Evolutionary conservation across 2,797 vertebrate genomes (phyloP), one percentile per base, ranked within the genome.

Genomic region (Parotocinclus haroldoi): DNA sequence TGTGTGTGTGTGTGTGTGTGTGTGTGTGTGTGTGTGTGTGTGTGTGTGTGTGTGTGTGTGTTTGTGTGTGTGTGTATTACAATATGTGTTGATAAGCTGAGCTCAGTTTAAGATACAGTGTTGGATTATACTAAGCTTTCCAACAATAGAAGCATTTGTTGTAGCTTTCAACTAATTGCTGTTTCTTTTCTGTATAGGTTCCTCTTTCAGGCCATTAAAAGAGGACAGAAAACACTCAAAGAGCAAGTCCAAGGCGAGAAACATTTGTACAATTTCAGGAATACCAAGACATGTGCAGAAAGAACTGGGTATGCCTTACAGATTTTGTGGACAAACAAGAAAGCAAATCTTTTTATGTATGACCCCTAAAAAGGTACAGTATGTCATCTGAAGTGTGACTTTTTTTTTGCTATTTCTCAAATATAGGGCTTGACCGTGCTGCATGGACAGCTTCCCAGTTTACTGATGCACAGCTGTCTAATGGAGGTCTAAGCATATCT

Each of bases 251-350:
- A 78, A 82, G 65, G 92, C 87, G 79, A 84, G 86, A 76, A 90
- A 90, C 64, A 86, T 91, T 76, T 93, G 88, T 0, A 91, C 91
- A 0, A 90, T 94, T 73, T 85, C 81, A 68, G 92, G 95, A 10
- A 92, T 99, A 62, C 96, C 96, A 0, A 91, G 92, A 27, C 95
- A 98, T 0, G 85, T 98, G 71, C 94, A 97, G 78, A 92, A 86
- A 78, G 95, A 98, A 80, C 88, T 98, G 9, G 96, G 97, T 98
- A 89, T 79, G 84, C 52, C 50, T 63, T 51, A 38, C 18, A 46
- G n/a, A 36, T 17, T 11, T 0, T 53, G 3, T 10, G n/a, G 55
- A 40, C 7, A 66, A 7, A 14, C 10, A 36, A 10, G 11, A 4
- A 38, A 10, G 37, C 4, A 44, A 36, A 9, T 6, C 48, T 1